Base-by-base conservation (phyloP, 2,113 vertebrate species). In the Gymnobelideus leadbeateri region DNA sequence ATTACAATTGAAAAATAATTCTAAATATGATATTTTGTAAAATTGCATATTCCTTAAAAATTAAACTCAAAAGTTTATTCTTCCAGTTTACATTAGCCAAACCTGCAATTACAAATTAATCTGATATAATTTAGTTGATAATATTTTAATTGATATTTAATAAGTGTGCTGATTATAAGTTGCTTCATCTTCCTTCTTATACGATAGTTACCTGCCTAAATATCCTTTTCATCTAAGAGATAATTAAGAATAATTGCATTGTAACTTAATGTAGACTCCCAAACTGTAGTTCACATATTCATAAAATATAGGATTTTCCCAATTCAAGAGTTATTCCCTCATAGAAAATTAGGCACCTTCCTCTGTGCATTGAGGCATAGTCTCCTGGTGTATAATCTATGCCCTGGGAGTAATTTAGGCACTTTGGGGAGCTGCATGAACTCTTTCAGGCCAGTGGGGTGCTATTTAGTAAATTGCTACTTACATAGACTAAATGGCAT, bases 121-220 rank as follows among this genome's bases (percentile, higher is more conserved):
- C n/a, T 50, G 93, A 94, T 97, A 97, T 93, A 96, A 97, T 98
- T 97, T 95, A 92, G 46, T 94, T 96, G 10, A 97, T 97, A 92
- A 98, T 96, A 68, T 94, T 9, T 3, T 96, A 96, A 96, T 98
- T 98, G 95, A 97, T 52, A 94, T 98, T 97, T 98, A 97, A 97
- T 97, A 98, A 96, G 93, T 94, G 2, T 92, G 46, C 95, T 98
- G 96, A 97, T 98, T 98, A 97, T 97, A 98, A 97, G 84, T 89
- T 97, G 91, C 43, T 97, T 98, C 96, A 94, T 96, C 94, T 98
- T 97, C 96, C 94, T 97, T 97, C 97, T 96, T 95, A n/a, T 96
- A 94, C 97, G 97, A 97, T 95, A 98, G 93, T 97, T 98, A 97
- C 97, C 97, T 98, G 94, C 52, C 8, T 92, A 96, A 97, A 37